Evolutionary conservation across 2,113 vertebrate species (phyloP).

Genomic region (Tenrec ecaudatus): DNA sequence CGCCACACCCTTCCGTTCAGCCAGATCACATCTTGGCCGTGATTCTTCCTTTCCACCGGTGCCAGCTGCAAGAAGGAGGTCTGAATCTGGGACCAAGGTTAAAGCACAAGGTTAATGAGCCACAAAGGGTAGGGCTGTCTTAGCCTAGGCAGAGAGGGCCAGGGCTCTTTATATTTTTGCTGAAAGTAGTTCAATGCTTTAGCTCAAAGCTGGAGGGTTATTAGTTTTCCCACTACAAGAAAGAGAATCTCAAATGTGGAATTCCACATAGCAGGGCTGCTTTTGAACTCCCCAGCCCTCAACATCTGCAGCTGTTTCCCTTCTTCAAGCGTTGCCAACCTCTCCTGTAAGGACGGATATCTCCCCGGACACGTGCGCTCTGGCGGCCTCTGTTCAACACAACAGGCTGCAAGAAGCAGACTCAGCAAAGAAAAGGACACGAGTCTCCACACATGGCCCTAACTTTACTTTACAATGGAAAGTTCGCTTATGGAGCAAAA

Average conservation of each 20-base stretch:
- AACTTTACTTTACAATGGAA: constrained; percentile 1
- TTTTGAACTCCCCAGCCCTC: constrained; percentile 61
- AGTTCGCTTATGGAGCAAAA: neutral
- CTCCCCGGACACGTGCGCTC: constrained; percentile 42
- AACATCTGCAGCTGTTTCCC: constrained; percentile 66
- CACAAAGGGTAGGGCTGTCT: constrained; percentile 28
- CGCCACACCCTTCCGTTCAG: constrained; percentile 44
- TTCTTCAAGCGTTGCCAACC: constrained; percentile 69
- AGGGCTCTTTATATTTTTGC: constrained; percentile 28
- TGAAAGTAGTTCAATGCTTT: constrained; percentile 70
- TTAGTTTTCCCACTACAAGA: constrained; percentile 68
- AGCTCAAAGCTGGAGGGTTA: constrained; percentile 60
- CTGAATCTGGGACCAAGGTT: constrained; percentile 40
- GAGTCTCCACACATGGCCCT: neutral
- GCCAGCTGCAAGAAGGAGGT: constrained; percentile 52
- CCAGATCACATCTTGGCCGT: constrained; percentile 13
- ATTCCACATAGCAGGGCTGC: constrained; percentile 47
- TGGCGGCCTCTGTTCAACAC: constrained; percentile 47
- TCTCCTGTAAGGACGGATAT: constrained; percentile 60
- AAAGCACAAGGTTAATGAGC: constrained; percentile 46
- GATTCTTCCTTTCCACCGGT: constrained; percentile 60
- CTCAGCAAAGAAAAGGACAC: constrained; percentile 13
- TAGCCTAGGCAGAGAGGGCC: neutral
- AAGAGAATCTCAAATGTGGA: constrained; percentile 59
- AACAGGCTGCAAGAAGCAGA: constrained; percentile 27